phyloP scores from a whole-genome alignment of 2,888 invertebrate species.

The Eupithecia subumbrata region DNA sequence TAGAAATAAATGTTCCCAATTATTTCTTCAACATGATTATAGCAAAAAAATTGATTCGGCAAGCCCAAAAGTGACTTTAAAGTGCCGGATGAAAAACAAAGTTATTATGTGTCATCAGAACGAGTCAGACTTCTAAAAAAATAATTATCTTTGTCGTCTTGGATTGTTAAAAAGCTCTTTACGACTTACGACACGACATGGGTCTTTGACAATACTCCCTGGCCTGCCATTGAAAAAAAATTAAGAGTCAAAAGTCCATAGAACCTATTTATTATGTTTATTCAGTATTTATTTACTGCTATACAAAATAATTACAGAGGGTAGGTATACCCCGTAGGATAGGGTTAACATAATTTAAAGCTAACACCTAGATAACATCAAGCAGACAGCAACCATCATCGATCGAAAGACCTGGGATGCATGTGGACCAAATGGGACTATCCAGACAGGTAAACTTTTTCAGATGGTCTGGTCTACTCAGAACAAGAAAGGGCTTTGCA shows the following conservation, averaged over 20 bases:
- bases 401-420: no score
- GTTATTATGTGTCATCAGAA: conserved; percentile 75
- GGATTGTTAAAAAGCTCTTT: conserved; percentile 44
- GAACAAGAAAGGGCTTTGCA: background rate
- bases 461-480: background rate
- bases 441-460: no score
- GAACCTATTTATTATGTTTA: no score
- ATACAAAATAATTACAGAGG: no score
- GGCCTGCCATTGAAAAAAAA: background rate
- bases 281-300: no score
- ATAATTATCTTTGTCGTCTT: conserved; percentile 62
- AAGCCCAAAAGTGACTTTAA: conserved; percentile 20
- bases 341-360: no score
- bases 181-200: conserved; percentile 40
- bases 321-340: no score
- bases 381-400: no score
- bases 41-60: conserved; percentile 26
- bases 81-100: conserved; percentile 45
- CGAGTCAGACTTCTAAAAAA: conserved; percentile 67
- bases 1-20: background rate
- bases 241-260: no score
- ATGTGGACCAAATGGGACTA: no score
- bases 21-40: background rate
- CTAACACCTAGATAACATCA: no score
- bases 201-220: background rate